Conservation (phyloP, 2,113 vertebrate species). For the Bos taurus region ARS-UCD2.0 NC_037333.1:6890001-6890500, state of each 20-base stretch:
- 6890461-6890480: neutral
- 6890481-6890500: neutral
- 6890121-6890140: conserved; percentile 3
- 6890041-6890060: neutral
- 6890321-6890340: neutral
- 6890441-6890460: neutral
- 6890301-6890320: neutral
- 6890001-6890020: conserved; percentile 32
- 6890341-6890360: neutral
- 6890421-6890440: neutral
- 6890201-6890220: conserved; percentile 3
- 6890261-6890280: neutral
- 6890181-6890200: neutral
- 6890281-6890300: neutral
- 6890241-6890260: neutral
- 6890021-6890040: neutral
- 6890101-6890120: conserved; percentile 29
- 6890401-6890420: neutral
- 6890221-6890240: neutral
- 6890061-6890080: neutral
- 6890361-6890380: neutral
- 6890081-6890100: conserved; percentile 31
- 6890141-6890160: neutral
- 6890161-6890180: neutral
- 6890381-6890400: neutral